Percentiles rank a stretch among this genome's conserved stretches.
Evolutionary conservation across 30 jellyfish, hydroid and myxozoan genomes (phyloP).

Genomic region (Hydractinia symbiolongicarpus): DNA sequence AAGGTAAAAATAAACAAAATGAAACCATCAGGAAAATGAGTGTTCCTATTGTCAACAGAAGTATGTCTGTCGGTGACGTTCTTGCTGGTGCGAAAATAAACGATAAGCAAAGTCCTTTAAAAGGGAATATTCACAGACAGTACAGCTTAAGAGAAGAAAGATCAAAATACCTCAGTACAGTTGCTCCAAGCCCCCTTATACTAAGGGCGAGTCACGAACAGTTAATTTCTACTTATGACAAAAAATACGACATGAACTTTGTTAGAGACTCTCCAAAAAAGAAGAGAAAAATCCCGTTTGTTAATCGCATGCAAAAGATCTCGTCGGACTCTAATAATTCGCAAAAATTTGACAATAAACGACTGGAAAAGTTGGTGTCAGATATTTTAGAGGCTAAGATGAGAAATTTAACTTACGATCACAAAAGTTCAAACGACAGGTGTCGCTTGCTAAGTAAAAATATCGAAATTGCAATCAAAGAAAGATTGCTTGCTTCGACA

Average conservation of each 20-base stretch:
- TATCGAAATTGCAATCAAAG: conserved; percentile 49
- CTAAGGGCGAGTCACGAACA: conserved; percentile 20
- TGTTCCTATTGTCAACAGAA: conserved; percentile 10
- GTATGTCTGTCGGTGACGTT: conserved; percentile 22
- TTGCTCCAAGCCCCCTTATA: conserved; percentile 27
- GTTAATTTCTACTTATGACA: neutral
- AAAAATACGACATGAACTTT: neutral
- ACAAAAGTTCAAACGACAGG: conserved; percentile 44
- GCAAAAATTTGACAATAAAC: conserved; percentile 22
- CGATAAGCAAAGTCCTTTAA: neutral
- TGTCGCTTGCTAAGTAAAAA: conserved; percentile 61
- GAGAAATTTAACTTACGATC: conserved; percentile 33
- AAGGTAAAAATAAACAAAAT: neutral
- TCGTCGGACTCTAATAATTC: conserved; percentile 5
- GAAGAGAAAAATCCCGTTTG: conserved; percentile 11
- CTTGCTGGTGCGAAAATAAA: neutral
- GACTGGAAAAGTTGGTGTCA: conserved; percentile 11
- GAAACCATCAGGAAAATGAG: neutral
- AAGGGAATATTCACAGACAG: neutral
- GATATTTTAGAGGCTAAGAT: conserved; percentile 6
- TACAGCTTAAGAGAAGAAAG: conserved; percentile 3
- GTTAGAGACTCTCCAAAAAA: neutral
- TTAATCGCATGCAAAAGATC: conserved; percentile 12
- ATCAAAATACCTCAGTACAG: neutral
- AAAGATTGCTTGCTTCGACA: conserved; percentile 32